Percentiles rank a stretch among this genome's conserved stretches.
These are phyloP conservation scores for Penaeus indicus DNA, from an alignment of 1,140 invertebrate genomes.

Conservation along the genomic window DNA sequence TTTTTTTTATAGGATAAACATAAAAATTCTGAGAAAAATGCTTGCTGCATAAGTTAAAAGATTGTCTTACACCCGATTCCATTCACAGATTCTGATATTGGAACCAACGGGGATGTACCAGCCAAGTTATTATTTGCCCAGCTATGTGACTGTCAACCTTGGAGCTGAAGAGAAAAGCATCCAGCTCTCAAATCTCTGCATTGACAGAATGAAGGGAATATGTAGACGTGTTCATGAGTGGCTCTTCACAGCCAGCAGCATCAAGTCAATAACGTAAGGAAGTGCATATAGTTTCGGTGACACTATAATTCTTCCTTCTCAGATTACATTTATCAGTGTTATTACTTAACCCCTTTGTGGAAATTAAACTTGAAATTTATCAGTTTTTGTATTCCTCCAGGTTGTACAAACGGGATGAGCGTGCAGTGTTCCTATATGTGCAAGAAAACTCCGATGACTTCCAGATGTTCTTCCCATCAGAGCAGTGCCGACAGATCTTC, in stretches of 20 bases:
- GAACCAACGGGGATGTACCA: constrained; percentile 94
- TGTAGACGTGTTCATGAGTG: constrained; percentile 88
- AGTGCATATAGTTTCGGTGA: not conserved
- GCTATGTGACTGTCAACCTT: constrained; percentile 94
- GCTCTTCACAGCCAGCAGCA: constrained; percentile 91
- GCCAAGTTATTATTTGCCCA: constrained; percentile 95
- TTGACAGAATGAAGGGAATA: constrained; percentile 79
- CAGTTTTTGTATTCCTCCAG: constrained; percentile 71
- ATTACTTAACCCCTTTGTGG: too few species aligned
- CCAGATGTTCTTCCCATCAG: constrained; percentile 97
- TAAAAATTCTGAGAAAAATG: not conserved
- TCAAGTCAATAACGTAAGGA: constrained; percentile 86
- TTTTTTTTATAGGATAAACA: not conserved
- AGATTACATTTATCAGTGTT: too few species aligned
- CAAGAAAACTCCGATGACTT: constrained; percentile 99
- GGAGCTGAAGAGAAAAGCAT: constrained; percentile 92
- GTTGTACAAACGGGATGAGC: constrained; percentile 94
- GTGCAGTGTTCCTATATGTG: constrained; percentile 97
- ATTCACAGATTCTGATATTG: constrained; percentile 83
- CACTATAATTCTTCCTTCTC: too few species aligned
- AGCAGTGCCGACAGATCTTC: constrained; percentile 81
- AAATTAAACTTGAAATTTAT: not conserved
- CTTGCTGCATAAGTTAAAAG: not conserved
- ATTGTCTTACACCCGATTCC: constrained; percentile 22
- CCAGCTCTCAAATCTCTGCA: constrained; percentile 87